Percentiles rank a stretch among this genome's conserved stretches.
Evolutionary conservation across 2,797 vertebrate species (phyloP).

Genomic region (Chiroxiphia lanceolata): DNA sequence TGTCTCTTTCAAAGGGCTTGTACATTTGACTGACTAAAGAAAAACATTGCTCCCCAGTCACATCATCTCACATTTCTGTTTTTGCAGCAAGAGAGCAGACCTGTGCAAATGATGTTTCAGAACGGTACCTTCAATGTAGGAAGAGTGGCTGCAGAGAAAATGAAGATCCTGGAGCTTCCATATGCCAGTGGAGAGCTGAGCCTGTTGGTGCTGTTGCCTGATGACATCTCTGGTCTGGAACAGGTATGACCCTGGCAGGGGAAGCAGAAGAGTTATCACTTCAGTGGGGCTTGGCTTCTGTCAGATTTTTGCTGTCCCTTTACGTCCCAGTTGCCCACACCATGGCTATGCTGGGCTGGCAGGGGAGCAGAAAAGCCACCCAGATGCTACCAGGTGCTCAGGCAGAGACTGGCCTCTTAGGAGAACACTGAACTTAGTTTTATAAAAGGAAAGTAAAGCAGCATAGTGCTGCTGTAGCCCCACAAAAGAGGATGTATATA

Average conservation of each 20-base stretch:
- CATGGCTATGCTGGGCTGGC: background rate
- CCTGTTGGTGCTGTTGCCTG: conserved; percentile 17
- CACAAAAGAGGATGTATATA: background rate
- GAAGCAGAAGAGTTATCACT: background rate
- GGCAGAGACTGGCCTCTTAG: background rate
- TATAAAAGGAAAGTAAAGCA: background rate
- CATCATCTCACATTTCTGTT: background rate
- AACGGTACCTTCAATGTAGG: background rate
- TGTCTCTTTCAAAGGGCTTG: background rate
- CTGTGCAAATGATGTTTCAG: background rate
- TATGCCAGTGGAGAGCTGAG: background rate
- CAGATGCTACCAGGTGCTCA: background rate
- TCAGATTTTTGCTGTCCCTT: background rate
- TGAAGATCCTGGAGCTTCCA: background rate
- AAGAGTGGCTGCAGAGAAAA: background rate
- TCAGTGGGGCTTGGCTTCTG: background rate
- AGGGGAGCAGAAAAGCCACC: background rate
- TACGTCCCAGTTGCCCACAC: background rate
- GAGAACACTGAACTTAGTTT: background rate
- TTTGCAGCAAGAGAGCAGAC: conserved; percentile 25
- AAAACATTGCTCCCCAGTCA: background rate
- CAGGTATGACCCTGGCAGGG: background rate
- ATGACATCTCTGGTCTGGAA: background rate
- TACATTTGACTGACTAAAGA: background rate
- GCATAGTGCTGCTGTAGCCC: background rate